Conservation (phyloP, 2,888 invertebrate genomes). For the Heteromyza rotundicornis region DNA sequence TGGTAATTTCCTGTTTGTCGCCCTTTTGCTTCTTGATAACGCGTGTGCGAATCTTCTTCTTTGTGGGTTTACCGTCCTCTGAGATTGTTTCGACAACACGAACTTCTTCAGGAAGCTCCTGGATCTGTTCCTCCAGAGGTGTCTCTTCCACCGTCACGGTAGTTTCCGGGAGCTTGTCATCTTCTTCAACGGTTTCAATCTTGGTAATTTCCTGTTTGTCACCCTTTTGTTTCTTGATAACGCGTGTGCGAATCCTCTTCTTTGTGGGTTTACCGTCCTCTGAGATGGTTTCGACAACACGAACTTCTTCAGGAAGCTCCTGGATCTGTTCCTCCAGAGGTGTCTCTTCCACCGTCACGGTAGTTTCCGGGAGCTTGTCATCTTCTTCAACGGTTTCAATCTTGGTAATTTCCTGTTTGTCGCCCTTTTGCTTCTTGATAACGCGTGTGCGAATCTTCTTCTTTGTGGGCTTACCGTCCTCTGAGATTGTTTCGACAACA, state of each 20-base stretch:
- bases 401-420: constrained; percentile 28
- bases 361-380: constrained; percentile 25
- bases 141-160: constrained; percentile 28
- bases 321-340: constrained; percentile 24
- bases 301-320: constrained; percentile 28
- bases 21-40: constrained; percentile 28
- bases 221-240: constrained; percentile 28
- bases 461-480: constrained; percentile 26
- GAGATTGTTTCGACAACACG: constrained; percentile 24
- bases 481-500: constrained; percentile 22
- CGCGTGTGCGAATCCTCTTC: constrained; percentile 25
- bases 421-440: constrained; percentile 28
- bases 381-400: constrained; percentile 30
- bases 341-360: constrained; percentile 29
- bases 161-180: constrained; percentile 27
- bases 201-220: constrained; percentile 30
- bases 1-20: constrained; percentile 29
- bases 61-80: constrained; percentile 27
- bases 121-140: constrained; percentile 20
- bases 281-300: constrained; percentile 23
- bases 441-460: constrained; percentile 25
- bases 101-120: constrained; percentile 26
- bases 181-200: constrained; percentile 30
- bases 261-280: constrained; percentile 28
- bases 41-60: constrained; percentile 25